These are phyloP conservation scores for Anguilla japonica DNA, from an alignment of 2,113 vertebrate genomes.

Conservation along the genomic window DNA sequence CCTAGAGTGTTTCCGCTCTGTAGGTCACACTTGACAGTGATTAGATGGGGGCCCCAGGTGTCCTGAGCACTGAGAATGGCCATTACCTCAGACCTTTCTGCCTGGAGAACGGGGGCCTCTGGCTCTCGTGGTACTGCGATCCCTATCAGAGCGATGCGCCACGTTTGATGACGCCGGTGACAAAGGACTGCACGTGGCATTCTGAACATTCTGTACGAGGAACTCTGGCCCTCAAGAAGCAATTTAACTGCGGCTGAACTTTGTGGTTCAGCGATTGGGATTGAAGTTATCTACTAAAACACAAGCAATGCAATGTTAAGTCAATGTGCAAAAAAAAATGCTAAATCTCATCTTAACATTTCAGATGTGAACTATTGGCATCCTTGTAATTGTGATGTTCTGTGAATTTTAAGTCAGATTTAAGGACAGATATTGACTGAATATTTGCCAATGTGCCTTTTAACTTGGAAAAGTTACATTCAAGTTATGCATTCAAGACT, in stretches of 20 bases:
- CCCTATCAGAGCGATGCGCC: not conserved
- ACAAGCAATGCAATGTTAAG: not conserved
- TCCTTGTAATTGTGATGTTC: not conserved
- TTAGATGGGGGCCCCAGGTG: constrained; percentile 30
- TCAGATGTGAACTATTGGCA: not conserved
- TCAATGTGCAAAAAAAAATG: not conserved
- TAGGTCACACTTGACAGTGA: constrained; percentile 1
- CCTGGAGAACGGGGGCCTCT: not conserved
- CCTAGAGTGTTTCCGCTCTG: not conserved
- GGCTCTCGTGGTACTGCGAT: not conserved
- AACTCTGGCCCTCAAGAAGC: not conserved
- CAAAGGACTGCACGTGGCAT: not conserved
- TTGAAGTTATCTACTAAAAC: not conserved
- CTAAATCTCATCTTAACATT: not conserved
- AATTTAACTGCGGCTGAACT: not conserved
- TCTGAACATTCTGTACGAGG: not conserved
- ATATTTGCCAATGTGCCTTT: not conserved
- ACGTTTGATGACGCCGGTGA: no score
- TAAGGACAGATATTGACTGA: not conserved
- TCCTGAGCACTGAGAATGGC: constrained; percentile 1
- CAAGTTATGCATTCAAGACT: not conserved
- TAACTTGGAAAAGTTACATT: not conserved
- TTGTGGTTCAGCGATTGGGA: not conserved
- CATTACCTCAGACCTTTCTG: constrained; percentile 10
- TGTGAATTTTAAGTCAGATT: not conserved